These are phyloP conservation scores for Ellobium chinense DNA, from an alignment of 2,888 invertebrate species.

Conservation along the genomic window DNA sequence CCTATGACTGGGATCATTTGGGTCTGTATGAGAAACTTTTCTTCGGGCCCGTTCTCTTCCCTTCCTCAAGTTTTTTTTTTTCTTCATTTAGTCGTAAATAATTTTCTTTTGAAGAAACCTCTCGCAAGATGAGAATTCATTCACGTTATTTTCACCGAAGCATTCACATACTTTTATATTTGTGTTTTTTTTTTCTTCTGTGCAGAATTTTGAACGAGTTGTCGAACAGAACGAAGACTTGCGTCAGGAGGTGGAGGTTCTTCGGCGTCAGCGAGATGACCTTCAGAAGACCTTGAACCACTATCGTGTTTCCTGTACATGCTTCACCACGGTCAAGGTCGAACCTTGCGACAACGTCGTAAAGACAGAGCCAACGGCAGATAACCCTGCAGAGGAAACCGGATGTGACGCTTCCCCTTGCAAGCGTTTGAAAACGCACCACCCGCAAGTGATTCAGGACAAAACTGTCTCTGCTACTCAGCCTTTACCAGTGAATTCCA, in stretches of 20 bases:
- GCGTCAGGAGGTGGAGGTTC: slow-evolving; percentile 1
- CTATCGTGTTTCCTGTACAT: not conserved
- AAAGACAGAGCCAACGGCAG: not conserved
- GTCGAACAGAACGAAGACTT: slow-evolving; percentile 6
- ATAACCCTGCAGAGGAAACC: no score
- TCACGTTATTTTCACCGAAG: no score
- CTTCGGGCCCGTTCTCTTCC: not conserved
- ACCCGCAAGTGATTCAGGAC: no score
- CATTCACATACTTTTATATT: no score
- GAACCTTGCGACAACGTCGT: not conserved
- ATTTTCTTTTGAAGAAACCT: no score
- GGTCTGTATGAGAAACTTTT: not conserved
- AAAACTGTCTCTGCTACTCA: no score
- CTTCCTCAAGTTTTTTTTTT: not conserved
- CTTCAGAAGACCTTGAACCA: not conserved
- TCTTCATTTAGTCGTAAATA: no score
- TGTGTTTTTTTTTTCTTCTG: not conserved
- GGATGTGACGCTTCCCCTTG: no score
- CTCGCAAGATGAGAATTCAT: no score
- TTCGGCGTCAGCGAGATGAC: not conserved
- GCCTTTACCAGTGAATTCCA: no score
- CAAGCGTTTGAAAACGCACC: no score
- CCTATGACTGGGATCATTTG: not conserved
- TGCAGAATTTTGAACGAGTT: slow-evolving; percentile 27
- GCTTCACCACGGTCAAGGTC: not conserved